Base-by-base conservation (phyloP, 2,113 vertebrate species). In the Eidolon helvum region DNA sequence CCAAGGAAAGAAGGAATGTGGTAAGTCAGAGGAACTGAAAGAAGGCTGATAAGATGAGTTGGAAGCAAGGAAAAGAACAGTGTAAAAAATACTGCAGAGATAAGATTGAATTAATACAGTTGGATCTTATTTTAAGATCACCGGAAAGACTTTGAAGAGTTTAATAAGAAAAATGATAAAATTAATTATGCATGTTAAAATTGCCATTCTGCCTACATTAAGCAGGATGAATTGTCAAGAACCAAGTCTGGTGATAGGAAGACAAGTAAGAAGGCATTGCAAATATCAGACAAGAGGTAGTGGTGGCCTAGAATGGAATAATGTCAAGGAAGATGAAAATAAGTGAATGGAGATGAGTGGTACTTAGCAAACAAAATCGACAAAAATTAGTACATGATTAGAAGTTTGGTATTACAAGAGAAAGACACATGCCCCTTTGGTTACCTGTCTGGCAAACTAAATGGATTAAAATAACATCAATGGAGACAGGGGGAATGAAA, bases 111-210 rank as follows among this genome's bases (percentile, higher is more conserved):
- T 74, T 63, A 90, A 74, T 63, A 95, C 68, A 66, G 43, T 7
- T 50, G 1, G 9, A 33, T 24, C 14, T 90, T 66, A 82, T 83
- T 83, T 63, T 65, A 88, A 84, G 43, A 63, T 10, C 9, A 71
- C 10, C 26, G 10, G n/a, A 74, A 89, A 95, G 38, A n/a, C 43
- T 87, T 82, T 75, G 86, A 87, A 78, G 10, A 63, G 16, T 69
- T 65, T 94, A 95, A 87, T 79, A 86, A 87, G 18, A 21, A 93
- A 33, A 92, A 78, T 61, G 48, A 38, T 11, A 95, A 91, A 90
- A 90, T n/a, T 90, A 95, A 94, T 87, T 90, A 68, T 63, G 9
- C 7, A 72, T 85, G 26, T 75, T 91, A 65, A 71, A 79, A 88
- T 94, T 33, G 82, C 11, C 57, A 72, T 55, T 82, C 33, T 33